Evolutionary conservation across 35 echinoderm and acorn worm genomes (phyloP), one percentile per base, ranked within the genome.

Genomic region (Diadema setosum): DNA sequence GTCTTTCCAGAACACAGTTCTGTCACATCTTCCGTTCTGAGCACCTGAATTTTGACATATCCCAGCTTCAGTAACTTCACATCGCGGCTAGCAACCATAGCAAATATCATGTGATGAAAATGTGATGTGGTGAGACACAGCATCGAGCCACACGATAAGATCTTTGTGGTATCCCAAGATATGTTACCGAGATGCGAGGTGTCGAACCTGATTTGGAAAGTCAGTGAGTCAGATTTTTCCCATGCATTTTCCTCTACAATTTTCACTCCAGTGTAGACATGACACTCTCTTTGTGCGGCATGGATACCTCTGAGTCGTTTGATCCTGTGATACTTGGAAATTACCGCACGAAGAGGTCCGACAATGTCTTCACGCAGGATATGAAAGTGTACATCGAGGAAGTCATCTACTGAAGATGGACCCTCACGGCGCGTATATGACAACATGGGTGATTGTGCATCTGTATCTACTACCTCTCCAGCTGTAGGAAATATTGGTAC

Each of bases 311-410:
- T 43, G 75, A 65, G 39, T 57, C 60, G 45, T 41, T 82, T 46
- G 24, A 81, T 42, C 39, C 48, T 55, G 39, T 81, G 90, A 73
- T 99, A 99, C 60, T 91, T 73, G n/a, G 50, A 75, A 48, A 99
- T 99, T 30, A 91, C 92, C 0, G 80, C 39, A 48, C 92, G 81
- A 37, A 99, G 57, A 35, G 92, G 96, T 63, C 83, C 86, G 18
- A 99, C 81, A 41, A 99, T 92, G 61, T 99, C 96, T 90, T 99
- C 92, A 58, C 90, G 87, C 56, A 99, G 63, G 14, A 99, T 64
- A 39, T 92, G 80, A 34, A 87, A 99, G 75, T 99, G 96, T 29
- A 94, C 85, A 33, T 99, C 92, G 23, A 99, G 59, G 48, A 92
- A 99, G 26, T 92, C 81, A 70, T 94, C 74, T 3, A 94, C 86